phyloP scores from a whole-genome alignment of 2,888 invertebrate genomes.

The Arge pagana region DNA sequence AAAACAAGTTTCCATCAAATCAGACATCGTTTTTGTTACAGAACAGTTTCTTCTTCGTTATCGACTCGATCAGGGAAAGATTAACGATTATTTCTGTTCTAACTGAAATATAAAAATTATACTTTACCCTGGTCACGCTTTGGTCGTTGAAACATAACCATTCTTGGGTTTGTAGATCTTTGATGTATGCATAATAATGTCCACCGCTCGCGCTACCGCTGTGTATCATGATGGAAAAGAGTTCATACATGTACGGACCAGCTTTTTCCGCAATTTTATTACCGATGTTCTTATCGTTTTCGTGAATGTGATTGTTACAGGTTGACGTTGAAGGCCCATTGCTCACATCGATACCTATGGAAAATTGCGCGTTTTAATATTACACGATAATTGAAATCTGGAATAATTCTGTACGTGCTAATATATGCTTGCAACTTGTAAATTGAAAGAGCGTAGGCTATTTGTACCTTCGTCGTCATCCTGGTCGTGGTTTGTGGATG shows the following conservation, averaged over 20 bases:
- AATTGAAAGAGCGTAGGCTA: too few species aligned
- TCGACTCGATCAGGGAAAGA: not conserved
- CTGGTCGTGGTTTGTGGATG: conserved; percentile 49
- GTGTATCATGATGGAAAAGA: conserved; percentile 92
- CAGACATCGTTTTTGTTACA: too few species aligned
- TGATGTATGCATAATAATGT: conserved; percentile 90
- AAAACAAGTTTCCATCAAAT: too few species aligned
- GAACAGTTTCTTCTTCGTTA: too few species aligned
- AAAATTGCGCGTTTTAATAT: not conserved
- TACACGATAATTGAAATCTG: not conserved
- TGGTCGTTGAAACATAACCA: conserved; percentile 93
- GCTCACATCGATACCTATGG: conserved; percentile 66
- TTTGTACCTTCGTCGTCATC: conserved; percentile 70
- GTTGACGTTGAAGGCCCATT: conserved; percentile 54
- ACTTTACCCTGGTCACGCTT: conserved; percentile 70
- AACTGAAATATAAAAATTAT: not conserved
- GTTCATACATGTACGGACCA: conserved; percentile 81
- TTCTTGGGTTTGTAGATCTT: conserved; percentile 73
- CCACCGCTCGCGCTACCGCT: conserved; percentile 89
- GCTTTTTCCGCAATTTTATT: conserved; percentile 50
- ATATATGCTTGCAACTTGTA: too few species aligned
- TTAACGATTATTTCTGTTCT: not conserved
- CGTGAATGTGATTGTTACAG: conserved; percentile 57
- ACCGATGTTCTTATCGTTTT: conserved; percentile 61
- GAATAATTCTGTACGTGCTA: not conserved